Evolutionary conservation across 2,113 vertebrate genomes (phyloP).

Genomic region (Notothenia coriiceps): DNA sequence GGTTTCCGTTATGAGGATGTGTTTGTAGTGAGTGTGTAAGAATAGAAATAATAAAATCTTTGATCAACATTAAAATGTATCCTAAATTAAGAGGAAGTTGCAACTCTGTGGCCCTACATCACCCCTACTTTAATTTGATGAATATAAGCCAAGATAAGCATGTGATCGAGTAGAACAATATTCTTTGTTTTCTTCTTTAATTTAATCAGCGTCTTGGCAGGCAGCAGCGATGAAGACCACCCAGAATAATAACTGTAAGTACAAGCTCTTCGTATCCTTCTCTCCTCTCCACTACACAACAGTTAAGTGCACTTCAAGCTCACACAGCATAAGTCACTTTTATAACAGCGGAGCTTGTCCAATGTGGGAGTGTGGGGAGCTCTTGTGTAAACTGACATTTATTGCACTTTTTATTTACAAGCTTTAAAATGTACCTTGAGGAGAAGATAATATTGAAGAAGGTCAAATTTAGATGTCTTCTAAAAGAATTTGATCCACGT

Average conservation of each 20-base stretch:
- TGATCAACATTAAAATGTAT: background rate
- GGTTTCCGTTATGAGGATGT: constrained; percentile 1
- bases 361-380: constrained; percentile 59
- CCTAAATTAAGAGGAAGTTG: background rate
- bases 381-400: constrained; percentile 56
- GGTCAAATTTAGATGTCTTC: constrained; percentile 1
- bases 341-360: constrained; percentile 39
- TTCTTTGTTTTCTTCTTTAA: constrained; percentile 18
- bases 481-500: background rate
- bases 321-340: constrained; percentile 62
- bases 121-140: background rate
- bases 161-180: constrained; percentile 21
- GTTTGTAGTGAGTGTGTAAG: background rate
- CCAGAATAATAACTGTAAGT: constrained; percentile 46
- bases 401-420: constrained; percentile 19
- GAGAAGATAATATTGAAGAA: constrained; percentile 23
- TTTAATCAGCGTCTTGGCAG: constrained; percentile 39
- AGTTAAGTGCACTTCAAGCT: constrained; percentile 52
- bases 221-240: constrained; percentile 18
- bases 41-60: background rate
- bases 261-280: constrained; percentile 29
- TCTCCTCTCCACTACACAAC: constrained; percentile 55
- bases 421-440: constrained; percentile 48
- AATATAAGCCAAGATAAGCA: constrained; percentile 4
- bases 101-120: background rate